Conservation (phyloP, 2,888 invertebrate species). For the Lacanobia wlatinum region DNA sequence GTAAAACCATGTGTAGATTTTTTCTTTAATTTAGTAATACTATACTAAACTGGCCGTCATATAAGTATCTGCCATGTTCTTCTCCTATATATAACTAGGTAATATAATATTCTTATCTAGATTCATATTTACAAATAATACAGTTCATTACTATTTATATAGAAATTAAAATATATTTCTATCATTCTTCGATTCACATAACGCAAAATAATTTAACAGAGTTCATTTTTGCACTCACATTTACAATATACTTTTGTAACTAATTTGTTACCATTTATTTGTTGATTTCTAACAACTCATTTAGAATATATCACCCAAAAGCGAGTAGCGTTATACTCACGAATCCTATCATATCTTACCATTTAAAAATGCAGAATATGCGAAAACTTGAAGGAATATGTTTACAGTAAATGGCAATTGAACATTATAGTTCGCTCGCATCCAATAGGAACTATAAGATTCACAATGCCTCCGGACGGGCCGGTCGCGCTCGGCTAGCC, state of each 20-base stretch:
- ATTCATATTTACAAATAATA: constrained; percentile 92
- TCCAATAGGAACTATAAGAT: constrained; percentile 91
- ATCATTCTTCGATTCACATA: constrained; percentile 91
- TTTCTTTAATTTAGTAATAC: constrained; percentile 91
- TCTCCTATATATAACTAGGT: constrained; percentile 90
- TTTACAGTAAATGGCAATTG: constrained; percentile 90
- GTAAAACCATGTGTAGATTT: constrained; percentile 90
- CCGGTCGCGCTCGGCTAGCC: constrained; percentile 74
- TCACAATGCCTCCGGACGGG: constrained; percentile 88
- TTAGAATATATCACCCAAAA: constrained; percentile 91
- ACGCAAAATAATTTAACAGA: constrained; percentile 91
- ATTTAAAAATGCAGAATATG: constrained; percentile 90
- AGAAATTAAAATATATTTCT: constrained; percentile 91
- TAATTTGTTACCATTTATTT: constrained; percentile 85
- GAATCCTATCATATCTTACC: constrained; percentile 87
- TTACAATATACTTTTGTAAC: constrained; percentile 90
- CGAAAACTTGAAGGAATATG: constrained; percentile 90
- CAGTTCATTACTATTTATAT: constrained; percentile 90
- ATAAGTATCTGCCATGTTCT: constrained; percentile 93
- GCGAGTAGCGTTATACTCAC: constrained; percentile 89
- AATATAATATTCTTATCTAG: constrained; percentile 92
- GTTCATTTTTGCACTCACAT: constrained; percentile 91
- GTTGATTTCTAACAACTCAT: constrained; percentile 88
- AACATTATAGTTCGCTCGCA: constrained; percentile 91
- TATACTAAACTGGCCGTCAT: constrained; percentile 94